Evolutionary conservation across 1,140 invertebrate species (phyloP), one percentile per base, ranked within the genome.

Genomic region (Drosophila pseudoananassae): DNA sequence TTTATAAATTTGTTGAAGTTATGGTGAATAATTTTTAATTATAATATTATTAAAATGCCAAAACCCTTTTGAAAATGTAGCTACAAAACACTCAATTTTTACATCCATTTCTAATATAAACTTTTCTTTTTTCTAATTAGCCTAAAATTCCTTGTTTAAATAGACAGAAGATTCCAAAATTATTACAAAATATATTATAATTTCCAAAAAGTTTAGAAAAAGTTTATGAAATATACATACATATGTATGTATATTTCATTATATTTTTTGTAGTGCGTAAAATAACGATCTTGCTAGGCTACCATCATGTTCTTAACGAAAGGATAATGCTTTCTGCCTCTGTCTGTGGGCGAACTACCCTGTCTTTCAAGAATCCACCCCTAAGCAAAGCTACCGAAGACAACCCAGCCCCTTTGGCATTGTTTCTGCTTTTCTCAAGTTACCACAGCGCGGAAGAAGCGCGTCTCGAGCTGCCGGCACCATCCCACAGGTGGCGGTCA

Each of bases 401-500:
- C 65, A 33, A 43, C 40, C 40, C 51, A 58, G 59, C 17, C 50
- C 56, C 17, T 45, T 58, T 38, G 38, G 12, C 51, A 25, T 52
- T 55, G 51, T 43, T 46, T 36, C 25, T 38, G 53, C 15, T 20
- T 27, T n/a, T 56, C 3, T n/a, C 36, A 50, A 59, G 61, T 51
- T 54, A 60, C 69, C 56, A 57, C 60, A 58, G 36, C 45, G 36
- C 45, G 43, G 31, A 76, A 69, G 76, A 77, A 73, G 55, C 40
- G 9, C 29, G 27, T 4, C 14, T n/a, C 14, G 14, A 20, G 74
- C 56, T 85, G 38, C 50, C 23, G 7, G 10, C 58, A 47, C 74
- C 69, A 31, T 14, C 36, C 75, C 46, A 71, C 52, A 85, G 82
- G 66, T 78, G 82, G 83, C 82, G 83, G 53, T 31, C 7, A 15